phyloP scores from a whole-genome alignment of 1,140 invertebrate species.

The Metopolophium dirhodum region DNA sequence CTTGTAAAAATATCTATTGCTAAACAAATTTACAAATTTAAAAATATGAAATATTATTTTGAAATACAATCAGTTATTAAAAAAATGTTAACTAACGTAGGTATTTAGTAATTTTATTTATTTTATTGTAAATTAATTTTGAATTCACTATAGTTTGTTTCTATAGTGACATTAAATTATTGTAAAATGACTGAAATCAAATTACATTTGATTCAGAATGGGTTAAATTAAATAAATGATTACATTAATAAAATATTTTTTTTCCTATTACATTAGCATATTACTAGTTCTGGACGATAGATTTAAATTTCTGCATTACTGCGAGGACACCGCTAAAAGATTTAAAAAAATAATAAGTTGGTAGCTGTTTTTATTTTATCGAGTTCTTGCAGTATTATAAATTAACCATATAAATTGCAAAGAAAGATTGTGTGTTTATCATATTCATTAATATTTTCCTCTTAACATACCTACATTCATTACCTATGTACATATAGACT shows the following conservation, averaged over 20 bases:
- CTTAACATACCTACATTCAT: not conserved
- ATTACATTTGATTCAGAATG: not conserved
- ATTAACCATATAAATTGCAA: not conserved
- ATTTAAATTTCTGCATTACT: too few species aligned
- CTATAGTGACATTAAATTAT: not conserved
- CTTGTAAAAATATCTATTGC: too few species aligned
- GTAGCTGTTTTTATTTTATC: not conserved
- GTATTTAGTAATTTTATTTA: too few species aligned
- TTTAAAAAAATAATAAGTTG: not conserved
- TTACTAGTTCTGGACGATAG: too few species aligned
- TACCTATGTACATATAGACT: not conserved
- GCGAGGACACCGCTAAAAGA: not conserved
- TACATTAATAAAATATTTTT: not conserved
- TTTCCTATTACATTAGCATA: too few species aligned
- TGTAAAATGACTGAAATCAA: not conserved
- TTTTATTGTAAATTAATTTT: too few species aligned
- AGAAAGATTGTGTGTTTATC: not conserved
- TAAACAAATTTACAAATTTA: too few species aligned
- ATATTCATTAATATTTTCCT: slow-evolving; percentile 1
- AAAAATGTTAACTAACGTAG: too few species aligned
- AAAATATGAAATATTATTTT: not conserved
- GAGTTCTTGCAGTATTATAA: not conserved
- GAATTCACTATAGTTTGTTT: not conserved
- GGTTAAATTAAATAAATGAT: not conserved
- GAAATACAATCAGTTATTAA: not conserved